Evolutionary conservation across 2,113 vertebrate species (phyloP).

Genomic region (Syngnathus scovelli): DNA sequence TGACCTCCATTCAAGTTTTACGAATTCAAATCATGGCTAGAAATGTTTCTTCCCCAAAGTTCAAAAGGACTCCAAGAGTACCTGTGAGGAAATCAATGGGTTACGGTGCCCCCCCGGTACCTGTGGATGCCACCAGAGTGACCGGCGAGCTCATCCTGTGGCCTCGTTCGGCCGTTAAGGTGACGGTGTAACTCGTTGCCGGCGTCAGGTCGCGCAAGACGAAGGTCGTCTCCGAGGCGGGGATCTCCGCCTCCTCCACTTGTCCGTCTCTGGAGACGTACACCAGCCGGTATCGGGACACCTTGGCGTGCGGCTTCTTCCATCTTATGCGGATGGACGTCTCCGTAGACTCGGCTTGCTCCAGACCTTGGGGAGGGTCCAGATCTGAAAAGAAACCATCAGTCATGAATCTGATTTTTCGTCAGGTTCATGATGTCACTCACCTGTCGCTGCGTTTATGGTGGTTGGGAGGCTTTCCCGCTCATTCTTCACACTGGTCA

Average conservation of each 20-base stretch:
- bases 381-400: conserved; percentile 70
- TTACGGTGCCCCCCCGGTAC: conserved; percentile 47
- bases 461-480: conserved; percentile 87
- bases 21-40: background rate
- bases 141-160: conserved; percentile 77
- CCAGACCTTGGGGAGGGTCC: conserved; percentile 81
- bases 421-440: conserved; percentile 40
- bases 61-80: background rate
- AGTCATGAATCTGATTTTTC: conserved; percentile 14
- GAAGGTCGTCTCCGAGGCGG: conserved; percentile 64
- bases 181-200: conserved; percentile 75
- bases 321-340: conserved; percentile 77
- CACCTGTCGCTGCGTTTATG: conserved; percentile 88
- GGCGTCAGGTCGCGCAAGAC: conserved; percentile 72
- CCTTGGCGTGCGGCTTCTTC: conserved; percentile 80
- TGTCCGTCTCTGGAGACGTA: conserved; percentile 57
- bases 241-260: conserved; percentile 68
- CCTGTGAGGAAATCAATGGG: background rate
- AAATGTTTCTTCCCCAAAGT: background rate
- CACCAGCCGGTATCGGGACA: conserved; percentile 78
- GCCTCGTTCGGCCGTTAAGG: conserved; percentile 79
- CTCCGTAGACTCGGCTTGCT: conserved; percentile 68
- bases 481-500: conserved; percentile 84
- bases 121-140: conserved; percentile 71
- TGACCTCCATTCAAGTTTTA: background rate